Evolutionary conservation across 2,113 vertebrate genomes (phyloP).

Genomic region (Rhipidura dahli): DNA sequence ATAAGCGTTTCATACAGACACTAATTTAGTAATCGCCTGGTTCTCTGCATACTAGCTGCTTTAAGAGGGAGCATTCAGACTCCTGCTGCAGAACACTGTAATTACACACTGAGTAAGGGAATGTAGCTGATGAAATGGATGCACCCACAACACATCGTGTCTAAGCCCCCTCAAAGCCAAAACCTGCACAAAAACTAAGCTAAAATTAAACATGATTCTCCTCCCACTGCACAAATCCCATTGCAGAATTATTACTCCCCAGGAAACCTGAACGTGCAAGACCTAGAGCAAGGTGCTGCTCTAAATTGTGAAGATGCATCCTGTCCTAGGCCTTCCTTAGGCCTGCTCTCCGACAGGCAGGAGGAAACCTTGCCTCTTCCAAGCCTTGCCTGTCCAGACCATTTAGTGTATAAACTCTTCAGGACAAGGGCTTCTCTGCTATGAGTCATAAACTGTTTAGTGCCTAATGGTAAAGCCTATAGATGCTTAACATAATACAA

Average conservation of each 20-base stretch:
- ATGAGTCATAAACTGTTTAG: constrained; percentile 65
- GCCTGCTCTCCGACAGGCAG: neutral
- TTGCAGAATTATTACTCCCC: neutral
- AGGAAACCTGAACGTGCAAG: neutral
- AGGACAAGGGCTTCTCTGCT: constrained; percentile 36
- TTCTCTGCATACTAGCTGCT: neutral
- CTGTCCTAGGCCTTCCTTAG: neutral
- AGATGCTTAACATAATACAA: constrained; percentile 64
- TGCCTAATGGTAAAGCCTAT: constrained; percentile 64
- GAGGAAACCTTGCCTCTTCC: neutral
- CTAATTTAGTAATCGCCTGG: neutral
- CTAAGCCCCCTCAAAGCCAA: neutral
- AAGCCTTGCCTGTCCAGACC: neutral
- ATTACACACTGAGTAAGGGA: neutral
- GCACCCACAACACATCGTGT: neutral
- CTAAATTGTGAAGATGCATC: neutral
- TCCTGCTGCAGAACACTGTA: neutral
- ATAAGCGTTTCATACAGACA: neutral
- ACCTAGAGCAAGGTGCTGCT: neutral
- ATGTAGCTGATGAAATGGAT: neutral
- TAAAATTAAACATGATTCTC: neutral
- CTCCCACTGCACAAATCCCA: neutral
- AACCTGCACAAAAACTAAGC: neutral
- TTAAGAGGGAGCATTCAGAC: neutral
- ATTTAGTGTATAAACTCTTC: neutral